Evolutionary conservation across 1,140 invertebrate species (phyloP).

Genomic region (Halictus rubicundus): DNA sequence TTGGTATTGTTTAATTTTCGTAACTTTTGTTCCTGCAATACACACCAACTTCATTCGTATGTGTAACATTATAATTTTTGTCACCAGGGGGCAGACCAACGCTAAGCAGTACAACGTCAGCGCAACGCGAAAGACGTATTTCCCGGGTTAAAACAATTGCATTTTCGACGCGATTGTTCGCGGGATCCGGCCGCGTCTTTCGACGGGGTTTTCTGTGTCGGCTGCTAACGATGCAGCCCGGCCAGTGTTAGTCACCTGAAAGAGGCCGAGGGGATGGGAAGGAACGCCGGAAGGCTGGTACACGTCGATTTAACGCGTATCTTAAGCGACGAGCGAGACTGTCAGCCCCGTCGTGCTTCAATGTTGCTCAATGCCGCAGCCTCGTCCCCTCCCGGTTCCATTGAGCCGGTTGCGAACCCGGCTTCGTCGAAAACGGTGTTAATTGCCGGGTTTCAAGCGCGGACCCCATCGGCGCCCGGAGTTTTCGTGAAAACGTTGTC

Average conservation of each 20-base stretch:
- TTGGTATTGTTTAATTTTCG: too few species aligned
- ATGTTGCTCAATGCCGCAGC: constrained; percentile 36
- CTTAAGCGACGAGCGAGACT: constrained; percentile 25
- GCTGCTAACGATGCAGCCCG: background rate
- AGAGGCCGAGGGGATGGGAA: background rate
- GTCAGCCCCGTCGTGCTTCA: constrained; percentile 21
- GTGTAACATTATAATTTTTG: too few species aligned
- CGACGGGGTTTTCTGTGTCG: background rate
- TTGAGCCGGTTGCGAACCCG: constrained; percentile 18
- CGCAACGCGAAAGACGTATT: too few species aligned
- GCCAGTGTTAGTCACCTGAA: background rate
- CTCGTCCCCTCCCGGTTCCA: background rate
- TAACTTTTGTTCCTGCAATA: too few species aligned
- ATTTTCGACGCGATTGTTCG: too few species aligned
- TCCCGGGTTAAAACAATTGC: too few species aligned
- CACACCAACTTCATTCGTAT: too few species aligned
- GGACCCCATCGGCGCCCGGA: constrained; percentile 7
- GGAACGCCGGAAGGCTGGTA: background rate
- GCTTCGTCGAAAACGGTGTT: constrained; percentile 28
- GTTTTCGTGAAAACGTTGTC: background rate
- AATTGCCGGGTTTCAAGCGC: constrained; percentile 30
- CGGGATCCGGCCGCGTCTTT: too few species aligned
- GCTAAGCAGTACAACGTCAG: too few species aligned
- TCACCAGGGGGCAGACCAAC: too few species aligned
- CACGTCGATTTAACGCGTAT: constrained; percentile 26